phyloP scores from a whole-genome alignment of 2,888 invertebrate genomes.

The Drosophila lacicola region DNA sequence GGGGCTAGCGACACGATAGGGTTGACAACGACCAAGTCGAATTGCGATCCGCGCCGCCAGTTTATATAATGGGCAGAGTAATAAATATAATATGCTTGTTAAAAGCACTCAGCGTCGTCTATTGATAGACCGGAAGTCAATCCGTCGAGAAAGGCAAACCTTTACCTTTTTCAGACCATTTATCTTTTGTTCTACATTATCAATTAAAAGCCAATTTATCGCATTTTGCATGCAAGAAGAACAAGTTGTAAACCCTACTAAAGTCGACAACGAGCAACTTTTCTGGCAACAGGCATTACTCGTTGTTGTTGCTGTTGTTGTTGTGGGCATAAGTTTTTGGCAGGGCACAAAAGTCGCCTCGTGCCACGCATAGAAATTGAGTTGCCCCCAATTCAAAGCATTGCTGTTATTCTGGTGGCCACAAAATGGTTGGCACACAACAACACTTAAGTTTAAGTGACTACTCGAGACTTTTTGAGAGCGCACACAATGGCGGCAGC shows the following conservation, averaged over 20 bases:
- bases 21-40: neutral
- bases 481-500: slow-evolving; percentile 28
- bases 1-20: slow-evolving; percentile 3
- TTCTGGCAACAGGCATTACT: slow-evolving; percentile 42
- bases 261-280: slow-evolving; percentile 19
- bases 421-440: slow-evolving; percentile 73
- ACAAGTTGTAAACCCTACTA: neutral
- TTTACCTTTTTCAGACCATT: slow-evolving; percentile 21
- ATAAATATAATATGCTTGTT: slow-evolving; percentile 65
- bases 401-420: slow-evolving; percentile 59
- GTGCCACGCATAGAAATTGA: slow-evolving; percentile 70
- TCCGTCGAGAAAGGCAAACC: neutral
- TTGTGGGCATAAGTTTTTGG: slow-evolving; percentile 35
- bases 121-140: slow-evolving; percentile 48
- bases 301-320: slow-evolving; percentile 11
- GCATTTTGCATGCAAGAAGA: slow-evolving; percentile 36
- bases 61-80: slow-evolving; percentile 56
- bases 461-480: slow-evolving; percentile 65
- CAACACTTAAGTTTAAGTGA: slow-evolving; percentile 75
- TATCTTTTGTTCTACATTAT: slow-evolving; percentile 33
- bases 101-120: slow-evolving; percentile 57
- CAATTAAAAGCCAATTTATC: slow-evolving; percentile 65
- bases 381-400: slow-evolving; percentile 49
- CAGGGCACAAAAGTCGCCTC: slow-evolving; percentile 43
- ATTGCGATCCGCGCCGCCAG: slow-evolving; percentile 7